Base-by-base conservation (phyloP, 2,888 invertebrate genomes). In the Escarpia spicata region DNA sequence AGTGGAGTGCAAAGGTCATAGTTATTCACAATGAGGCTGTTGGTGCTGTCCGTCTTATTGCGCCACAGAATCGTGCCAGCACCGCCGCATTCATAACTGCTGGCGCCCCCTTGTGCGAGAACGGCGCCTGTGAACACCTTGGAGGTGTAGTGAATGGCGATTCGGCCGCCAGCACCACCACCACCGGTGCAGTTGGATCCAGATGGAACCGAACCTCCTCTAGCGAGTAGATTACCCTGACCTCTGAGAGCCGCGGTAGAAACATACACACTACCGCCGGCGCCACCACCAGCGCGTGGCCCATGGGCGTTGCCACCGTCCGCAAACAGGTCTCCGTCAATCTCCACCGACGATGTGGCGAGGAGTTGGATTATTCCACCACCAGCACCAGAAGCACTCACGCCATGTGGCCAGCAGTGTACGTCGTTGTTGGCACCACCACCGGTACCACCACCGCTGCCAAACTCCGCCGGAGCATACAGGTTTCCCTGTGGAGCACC, bases 131-230 rank as follows among this genome's bases (percentile, higher is more conserved):
- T 93, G 93, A 93, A 95, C 19, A 75, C 90, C 37, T 94, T 93
- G 43, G 91, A 91, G 12, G 52, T 91, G 92, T 93, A 95, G 94
- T 94, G 93, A 90, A 95, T 93, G 12, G 95, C 94, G 3, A 95
- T 94, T 31, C 95, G 94, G 26, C 95, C 95, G n/a, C 95, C 95
- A 15, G 94, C 94, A n/a, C 95, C 95, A 45, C 95, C 95, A n/a
- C 95, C 95, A 92, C 95, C 95, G 0, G 44, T 75, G 75, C 75
- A 75, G 75, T 75, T 75, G n/a, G 75, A 75, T 19, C 75, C 75
- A 26, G 75, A 26, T n/a, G 75, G 75, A 43, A 94, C 94, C 26
- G 93, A 92, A 10, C 92, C 92, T 31, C 92, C 92, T 15, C 90
- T 12, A 0, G 92, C 92, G 19, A 90, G 37, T 26, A 92, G n/a